Conservation (phyloP, 2,888 invertebrate genomes). For the Diarsia mendica region DNA sequence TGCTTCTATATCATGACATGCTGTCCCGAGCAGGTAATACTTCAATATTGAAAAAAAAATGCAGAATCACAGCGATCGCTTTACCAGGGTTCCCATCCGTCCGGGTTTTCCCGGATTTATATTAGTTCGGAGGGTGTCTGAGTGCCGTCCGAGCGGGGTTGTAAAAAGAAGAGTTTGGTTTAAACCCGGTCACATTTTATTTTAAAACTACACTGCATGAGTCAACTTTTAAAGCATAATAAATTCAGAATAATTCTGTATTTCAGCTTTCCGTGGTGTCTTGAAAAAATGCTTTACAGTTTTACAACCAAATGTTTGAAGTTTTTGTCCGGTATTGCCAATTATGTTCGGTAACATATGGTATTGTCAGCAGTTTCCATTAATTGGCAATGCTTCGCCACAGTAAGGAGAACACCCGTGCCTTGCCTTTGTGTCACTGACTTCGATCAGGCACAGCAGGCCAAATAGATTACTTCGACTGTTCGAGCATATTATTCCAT, state of each 20-base stretch:
- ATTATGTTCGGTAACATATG: background rate
- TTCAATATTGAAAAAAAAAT: background rate
- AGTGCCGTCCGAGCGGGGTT: background rate
- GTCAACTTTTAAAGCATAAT: background rate
- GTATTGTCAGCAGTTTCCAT: background rate
- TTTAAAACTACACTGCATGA: background rate
- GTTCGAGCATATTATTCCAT: background rate
- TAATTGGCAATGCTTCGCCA: background rate
- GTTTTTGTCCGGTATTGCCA: background rate
- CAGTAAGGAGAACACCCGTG: background rate
- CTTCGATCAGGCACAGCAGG: background rate
- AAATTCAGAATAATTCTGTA: no score
- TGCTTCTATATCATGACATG: background rate
- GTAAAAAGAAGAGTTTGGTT: no score
- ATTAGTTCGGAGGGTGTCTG: background rate
- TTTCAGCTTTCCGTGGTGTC: no score
- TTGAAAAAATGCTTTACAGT: no score
- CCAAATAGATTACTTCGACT: background rate
- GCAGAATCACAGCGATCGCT: background rate
- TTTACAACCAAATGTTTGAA: background rate
- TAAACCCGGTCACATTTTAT: no score
- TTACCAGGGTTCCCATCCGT: background rate
- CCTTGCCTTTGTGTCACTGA: background rate
- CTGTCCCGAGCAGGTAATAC: background rate
- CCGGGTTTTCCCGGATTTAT: background rate